These are phyloP conservation scores for Rafetus swinhoei DNA, from an alignment of 2,113 vertebrate genomes.

Conservation along the genomic window DNA sequence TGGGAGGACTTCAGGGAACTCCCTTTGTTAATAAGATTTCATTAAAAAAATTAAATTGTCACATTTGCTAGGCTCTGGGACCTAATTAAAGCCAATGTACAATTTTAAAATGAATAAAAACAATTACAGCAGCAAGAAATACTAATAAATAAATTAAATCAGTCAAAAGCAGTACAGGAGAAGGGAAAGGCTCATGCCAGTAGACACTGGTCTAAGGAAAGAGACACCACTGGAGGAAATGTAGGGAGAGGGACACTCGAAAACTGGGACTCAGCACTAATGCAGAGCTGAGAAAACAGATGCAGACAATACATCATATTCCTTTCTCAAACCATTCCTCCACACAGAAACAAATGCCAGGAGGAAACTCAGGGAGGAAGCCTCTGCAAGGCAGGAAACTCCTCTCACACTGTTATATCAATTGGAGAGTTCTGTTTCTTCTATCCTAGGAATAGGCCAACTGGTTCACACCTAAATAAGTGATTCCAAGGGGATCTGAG, in stretches of 20 bases:
- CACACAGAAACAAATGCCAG: not conserved
- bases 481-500: not conserved
- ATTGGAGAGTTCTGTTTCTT: not conserved
- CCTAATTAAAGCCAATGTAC: constrained; percentile 45
- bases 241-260: accelerated
- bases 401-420: not conserved
- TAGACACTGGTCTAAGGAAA: not conserved
- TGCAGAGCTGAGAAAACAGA: not conserved
- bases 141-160: constrained; percentile 20
- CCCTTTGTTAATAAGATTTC: constrained; percentile 36
- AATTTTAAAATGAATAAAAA: constrained; percentile 42
- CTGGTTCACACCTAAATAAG: not conserved
- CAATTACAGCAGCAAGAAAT: constrained; percentile 27
- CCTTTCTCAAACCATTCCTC: not conserved
- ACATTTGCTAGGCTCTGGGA: not conserved
- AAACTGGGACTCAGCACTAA: not conserved
- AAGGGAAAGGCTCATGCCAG: constrained; percentile 3
- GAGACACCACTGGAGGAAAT: not conserved
- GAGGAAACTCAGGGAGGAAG: not conserved
- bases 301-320: not conserved
- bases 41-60: constrained; percentile 56
- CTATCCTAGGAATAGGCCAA: not conserved
- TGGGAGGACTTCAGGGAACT: constrained; percentile 38
- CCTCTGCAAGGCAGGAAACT: not conserved
- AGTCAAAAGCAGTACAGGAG: constrained; percentile 14